Conservation (phyloP, 2,888 invertebrate genomes). For the Papilio gigon region DNA sequence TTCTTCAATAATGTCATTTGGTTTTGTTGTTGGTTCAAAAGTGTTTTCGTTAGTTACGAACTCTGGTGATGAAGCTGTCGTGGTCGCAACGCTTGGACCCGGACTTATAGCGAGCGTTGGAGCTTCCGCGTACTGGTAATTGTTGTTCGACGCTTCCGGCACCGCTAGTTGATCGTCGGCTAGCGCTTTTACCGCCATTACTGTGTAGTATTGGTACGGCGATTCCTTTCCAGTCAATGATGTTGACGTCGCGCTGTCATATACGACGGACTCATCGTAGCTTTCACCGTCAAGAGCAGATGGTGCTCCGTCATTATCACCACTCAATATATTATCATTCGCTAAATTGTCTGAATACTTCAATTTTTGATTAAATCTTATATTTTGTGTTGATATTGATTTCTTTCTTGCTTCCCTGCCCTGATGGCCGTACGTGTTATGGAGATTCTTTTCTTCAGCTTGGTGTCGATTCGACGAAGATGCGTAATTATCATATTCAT, state of each 20-base stretch:
- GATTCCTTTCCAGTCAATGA: conserved; percentile 65
- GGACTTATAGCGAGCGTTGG: conserved; percentile 58
- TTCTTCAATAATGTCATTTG: conserved; percentile 7
- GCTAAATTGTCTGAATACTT: conserved; percentile 68
- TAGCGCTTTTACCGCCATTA: conserved; percentile 68
- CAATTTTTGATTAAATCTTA: conserved; percentile 70
- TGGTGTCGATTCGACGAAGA: conserved; percentile 65
- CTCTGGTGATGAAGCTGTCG: conserved; percentile 49
- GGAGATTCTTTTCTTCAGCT: conserved; percentile 59
- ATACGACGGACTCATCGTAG: conserved; percentile 54
- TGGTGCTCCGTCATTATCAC: conserved; percentile 53
- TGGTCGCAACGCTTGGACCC: conserved; percentile 53
- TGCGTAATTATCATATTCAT: conserved; percentile 68
- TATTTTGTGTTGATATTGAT: conserved; percentile 74
- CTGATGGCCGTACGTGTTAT: conserved; percentile 50
- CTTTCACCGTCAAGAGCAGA: conserved; percentile 58
- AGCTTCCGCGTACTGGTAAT: conserved; percentile 68
- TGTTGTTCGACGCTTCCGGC: conserved; percentile 71
- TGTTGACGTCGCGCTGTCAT: conserved; percentile 56
- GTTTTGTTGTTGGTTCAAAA: conserved; percentile 48
- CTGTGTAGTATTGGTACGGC: conserved; percentile 66
- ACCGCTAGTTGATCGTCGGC: conserved; percentile 59
- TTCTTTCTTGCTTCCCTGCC: conserved; percentile 67
- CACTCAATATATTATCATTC: conserved; percentile 52
- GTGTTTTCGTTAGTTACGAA: conserved; percentile 48